Evolutionary conservation across 2,797 vertebrate genomes (phyloP), one percentile per base, ranked within the genome.

Genomic region (Platyrinchus mystaceus): DNA sequence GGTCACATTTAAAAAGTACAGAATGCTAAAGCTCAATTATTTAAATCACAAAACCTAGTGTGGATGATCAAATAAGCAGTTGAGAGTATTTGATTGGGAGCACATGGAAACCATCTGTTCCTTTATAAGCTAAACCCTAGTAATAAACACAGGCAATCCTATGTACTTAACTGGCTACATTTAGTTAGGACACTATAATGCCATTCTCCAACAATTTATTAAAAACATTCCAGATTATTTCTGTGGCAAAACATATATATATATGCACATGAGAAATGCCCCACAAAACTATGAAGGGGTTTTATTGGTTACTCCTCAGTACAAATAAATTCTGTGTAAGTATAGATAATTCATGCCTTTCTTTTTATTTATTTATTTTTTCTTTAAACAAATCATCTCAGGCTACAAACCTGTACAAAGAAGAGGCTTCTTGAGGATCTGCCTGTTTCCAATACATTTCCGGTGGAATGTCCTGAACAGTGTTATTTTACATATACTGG

Each of bases 31-130:
- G 66, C 69, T 97, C 76, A 89, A 80, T 96, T 97, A 94, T 97
- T 97, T 95, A 97, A 97, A 97, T 96, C 36, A 95, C 96, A 95
- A 97, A 97, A 68, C n/a, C 39, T 91, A 88, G 64, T 78, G 71
- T 80, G 81, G 86, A 96, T 94, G 94, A 98, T 97, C 97, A 97
- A 97, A 97, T 95, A 96, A 92, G 80, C 78, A 77, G 83, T 88
- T 96, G 93, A 96, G 91, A 94, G 87, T 84, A 96, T 97, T 96
- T 97, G 95, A 97, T 96, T 89, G 74, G 79, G 82, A 97, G 89
- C 92, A 92, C 84, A 96, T 93, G 86, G 90, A 94, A 97, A 93
- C 93, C 96, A 97, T 97, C 95, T 97, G 96, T 92, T 97, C 87
- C 41, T 92, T 91, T 95, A 63, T 78, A 95, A 93, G 90, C 67